These are phyloP conservation scores for Trichopoda pennipes DNA, from an alignment of 2,888 invertebrate species.

Conservation along the genomic window DNA sequence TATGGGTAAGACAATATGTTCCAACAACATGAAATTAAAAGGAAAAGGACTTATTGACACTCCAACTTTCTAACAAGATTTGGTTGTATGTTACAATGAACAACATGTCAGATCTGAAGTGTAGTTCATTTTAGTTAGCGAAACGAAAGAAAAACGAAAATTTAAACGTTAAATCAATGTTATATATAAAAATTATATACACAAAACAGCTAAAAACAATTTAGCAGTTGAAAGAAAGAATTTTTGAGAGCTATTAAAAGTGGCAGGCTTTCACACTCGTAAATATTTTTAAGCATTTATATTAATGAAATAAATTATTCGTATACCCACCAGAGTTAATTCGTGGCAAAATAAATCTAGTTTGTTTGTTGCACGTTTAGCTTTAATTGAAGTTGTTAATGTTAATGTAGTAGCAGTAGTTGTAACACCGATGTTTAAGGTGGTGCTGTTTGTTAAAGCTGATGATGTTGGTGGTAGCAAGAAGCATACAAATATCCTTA, in stretches of 20 bases:
- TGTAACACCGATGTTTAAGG: not conserved
- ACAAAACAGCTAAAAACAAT: no score
- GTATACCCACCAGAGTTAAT: conserved; percentile 28
- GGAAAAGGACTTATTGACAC: no score
- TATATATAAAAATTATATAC: no score
- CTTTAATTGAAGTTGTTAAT: conserved; percentile 11
- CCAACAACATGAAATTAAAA: no score
- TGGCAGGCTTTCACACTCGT: not conserved
- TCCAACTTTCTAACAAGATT: no score
- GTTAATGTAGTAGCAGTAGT: not conserved
- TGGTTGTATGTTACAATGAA: no score
- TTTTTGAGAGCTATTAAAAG: conserved; percentile 23
- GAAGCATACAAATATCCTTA: conserved; percentile 42
- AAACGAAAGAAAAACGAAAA: no score
- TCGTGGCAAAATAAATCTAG: conserved; percentile 16
- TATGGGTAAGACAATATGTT: no score
- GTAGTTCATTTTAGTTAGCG: no score
- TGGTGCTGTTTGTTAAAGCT: not conserved
- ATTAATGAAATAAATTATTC: conserved; percentile 8
- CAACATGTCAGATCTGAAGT: no score
- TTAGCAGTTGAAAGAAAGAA: not conserved
- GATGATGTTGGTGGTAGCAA: conserved; percentile 13
- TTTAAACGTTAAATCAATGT: no score
- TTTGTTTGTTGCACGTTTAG: conserved; percentile 17
- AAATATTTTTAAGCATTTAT: not conserved